These are phyloP conservation scores for Spinibarbus caldwelli DNA, from an alignment of 2,797 vertebrate species.

Conservation along the genomic window DNA sequence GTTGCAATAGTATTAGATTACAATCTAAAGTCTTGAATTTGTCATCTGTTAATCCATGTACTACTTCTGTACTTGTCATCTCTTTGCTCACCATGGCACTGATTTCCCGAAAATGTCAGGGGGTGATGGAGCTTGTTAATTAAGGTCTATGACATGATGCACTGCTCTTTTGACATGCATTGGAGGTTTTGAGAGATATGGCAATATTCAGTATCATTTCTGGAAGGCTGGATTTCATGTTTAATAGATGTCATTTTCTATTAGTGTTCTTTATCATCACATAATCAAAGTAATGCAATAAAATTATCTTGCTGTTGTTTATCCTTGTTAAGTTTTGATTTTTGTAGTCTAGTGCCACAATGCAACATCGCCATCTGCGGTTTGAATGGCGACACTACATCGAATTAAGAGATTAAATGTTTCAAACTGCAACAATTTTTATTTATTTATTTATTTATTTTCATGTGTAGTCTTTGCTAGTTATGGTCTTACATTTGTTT, in stretches of 20 bases:
- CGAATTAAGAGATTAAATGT: not conserved
- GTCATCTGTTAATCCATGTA: constrained; percentile 23
- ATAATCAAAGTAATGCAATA: constrained; percentile 52
- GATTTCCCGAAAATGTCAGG: constrained; percentile 1
- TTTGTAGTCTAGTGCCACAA: too few species aligned
- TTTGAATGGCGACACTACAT: not conserved
- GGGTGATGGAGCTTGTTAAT: not conserved
- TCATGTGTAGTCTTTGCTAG: not conserved
- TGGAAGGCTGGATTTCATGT: constrained; percentile 37
- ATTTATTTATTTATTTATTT: not conserved
- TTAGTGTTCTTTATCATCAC: constrained; percentile 40
- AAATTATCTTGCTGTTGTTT: constrained; percentile 36
- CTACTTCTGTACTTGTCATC: constrained; percentile 36
- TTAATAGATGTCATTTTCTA: constrained; percentile 34
- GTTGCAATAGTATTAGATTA: constrained; percentile 13
- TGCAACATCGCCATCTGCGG: constrained; percentile 9
- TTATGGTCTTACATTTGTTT: not conserved
- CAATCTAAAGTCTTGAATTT: constrained; percentile 28
- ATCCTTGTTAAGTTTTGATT: not conserved
- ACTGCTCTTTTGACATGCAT: constrained; percentile 1
- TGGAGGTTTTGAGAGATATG: constrained; percentile 6
- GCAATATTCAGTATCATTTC: constrained; percentile 12
- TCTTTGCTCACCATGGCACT: constrained; percentile 4
- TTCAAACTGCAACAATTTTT: not conserved
- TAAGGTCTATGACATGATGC: not conserved